Percentiles rank a stretch among this genome's conserved stretches.
phyloP scores from a whole-genome alignment of 2,888 invertebrate genomes.

The Resseliella maxima region DNA sequence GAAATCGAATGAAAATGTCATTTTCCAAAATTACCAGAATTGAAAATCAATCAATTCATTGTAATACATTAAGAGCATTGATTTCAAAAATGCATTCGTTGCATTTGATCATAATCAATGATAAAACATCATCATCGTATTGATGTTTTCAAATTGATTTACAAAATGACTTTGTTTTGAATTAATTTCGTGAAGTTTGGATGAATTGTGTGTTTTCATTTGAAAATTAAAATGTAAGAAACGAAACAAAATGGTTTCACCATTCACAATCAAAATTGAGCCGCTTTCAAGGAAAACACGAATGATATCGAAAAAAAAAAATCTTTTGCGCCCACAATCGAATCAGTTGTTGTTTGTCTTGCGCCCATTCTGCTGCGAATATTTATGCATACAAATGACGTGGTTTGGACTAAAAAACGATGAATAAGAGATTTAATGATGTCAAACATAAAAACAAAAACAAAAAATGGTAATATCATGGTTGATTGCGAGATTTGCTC shows the following conservation, averaged over 20 bases:
- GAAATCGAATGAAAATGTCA: slow-evolving; percentile 12
- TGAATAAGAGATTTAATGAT: not conserved
- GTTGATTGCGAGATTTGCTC: not conserved
- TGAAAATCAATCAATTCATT: not conserved
- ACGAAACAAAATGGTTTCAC: not conserved
- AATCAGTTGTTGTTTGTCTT: not conserved
- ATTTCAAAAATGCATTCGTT: not conserved
- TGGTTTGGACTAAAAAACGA: slow-evolving; percentile 14
- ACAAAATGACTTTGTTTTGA: not conserved
- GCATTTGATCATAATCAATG: not conserved
- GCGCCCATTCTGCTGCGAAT: not conserved
- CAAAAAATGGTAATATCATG: not conserved
- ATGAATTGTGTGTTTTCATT: not conserved
- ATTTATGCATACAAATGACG: not conserved
- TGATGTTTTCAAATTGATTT: too few relatives aligned
- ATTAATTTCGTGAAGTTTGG: slow-evolving; percentile 3
- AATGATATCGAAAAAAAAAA: not conserved
- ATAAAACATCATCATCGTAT: not conserved
- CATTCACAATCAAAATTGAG: not conserved
- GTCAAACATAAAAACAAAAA: not conserved
- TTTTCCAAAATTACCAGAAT: not conserved
- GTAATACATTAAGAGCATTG: not conserved
- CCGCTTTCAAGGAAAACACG: slow-evolving; percentile 33
- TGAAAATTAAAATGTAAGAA: not conserved
- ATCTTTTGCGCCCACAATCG: slow-evolving; percentile 31